A percentile compares a stretch with the other conserved stretches of the same genome.
These are phyloP conservation scores for Bubo bubo DNA, from an alignment of 2,113 vertebrate genomes.

Conservation along the genomic window DNA sequence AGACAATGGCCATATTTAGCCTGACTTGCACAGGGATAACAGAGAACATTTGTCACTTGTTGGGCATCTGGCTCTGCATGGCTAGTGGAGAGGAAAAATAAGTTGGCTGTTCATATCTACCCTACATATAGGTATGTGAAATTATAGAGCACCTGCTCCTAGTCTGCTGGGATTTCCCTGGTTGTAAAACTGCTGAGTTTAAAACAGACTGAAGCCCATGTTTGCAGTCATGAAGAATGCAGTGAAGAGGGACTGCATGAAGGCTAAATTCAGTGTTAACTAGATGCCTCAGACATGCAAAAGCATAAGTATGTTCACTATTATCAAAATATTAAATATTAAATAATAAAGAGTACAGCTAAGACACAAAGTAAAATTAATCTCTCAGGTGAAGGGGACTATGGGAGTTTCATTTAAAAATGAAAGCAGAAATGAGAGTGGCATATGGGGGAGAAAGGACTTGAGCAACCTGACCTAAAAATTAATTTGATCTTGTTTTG, in stretches of 20 bases:
- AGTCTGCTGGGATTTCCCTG: neutral
- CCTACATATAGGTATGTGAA: neutral
- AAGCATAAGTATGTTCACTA: neutral
- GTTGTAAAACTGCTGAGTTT: neutral
- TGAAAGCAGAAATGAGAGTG: neutral
- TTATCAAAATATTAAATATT: neutral
- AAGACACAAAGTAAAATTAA: neutral
- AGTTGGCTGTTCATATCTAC: neutral
- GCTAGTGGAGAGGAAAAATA: neutral
- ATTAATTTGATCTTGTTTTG: neutral
- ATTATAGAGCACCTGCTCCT: neutral
- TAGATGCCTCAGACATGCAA: neutral
- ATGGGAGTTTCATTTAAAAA: neutral
- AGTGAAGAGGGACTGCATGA: neutral
- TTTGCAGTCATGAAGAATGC: neutral
- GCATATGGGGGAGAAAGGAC: neutral
- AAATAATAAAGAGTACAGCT: neutral
- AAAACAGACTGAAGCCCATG: neutral
- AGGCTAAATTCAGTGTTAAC: neutral
- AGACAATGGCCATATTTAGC: neutral
- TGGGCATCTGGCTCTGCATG: neutral
- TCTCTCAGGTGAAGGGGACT: neutral
- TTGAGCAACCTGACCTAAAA: neutral
- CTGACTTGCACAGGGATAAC: neutral
- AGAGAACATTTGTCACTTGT: neutral